Percentiles rank a stretch among this genome's conserved stretches.
Evolutionary conservation across 1,140 invertebrate genomes (phyloP).

Genomic region (Oppia nitens): DNA sequence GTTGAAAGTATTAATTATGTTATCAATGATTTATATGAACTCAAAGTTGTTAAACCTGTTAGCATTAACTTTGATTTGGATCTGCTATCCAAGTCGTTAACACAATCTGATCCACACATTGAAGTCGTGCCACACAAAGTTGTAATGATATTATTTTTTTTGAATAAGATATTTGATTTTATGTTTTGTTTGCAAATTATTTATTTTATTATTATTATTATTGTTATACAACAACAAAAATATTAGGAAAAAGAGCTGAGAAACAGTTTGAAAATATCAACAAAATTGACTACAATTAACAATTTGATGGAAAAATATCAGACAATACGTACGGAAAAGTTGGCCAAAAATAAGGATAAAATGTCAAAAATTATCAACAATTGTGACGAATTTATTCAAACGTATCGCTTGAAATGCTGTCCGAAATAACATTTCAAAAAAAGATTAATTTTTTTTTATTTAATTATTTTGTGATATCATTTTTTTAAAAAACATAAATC

Average conservation of each 20-base stretch:
- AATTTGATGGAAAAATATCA: not conserved
- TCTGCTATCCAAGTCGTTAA: not conserved
- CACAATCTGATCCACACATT: not conserved
- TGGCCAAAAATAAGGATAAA: not conserved
- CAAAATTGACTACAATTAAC: not conserved
- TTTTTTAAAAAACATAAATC: too few species aligned
- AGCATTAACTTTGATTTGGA: not conserved
- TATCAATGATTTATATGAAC: not conserved
- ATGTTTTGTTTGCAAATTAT: too few species aligned
- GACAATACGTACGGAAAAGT: not conserved
- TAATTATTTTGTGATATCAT: too few species aligned
- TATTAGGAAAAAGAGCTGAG: not conserved
- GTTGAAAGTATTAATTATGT: not conserved
- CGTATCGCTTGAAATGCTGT: not conserved
- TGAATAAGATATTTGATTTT: too few species aligned
- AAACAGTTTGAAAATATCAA: not conserved
- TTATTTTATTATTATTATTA: too few species aligned
- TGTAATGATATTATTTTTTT: too few species aligned
- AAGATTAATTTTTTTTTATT: too few species aligned
- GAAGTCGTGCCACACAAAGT: too few species aligned
- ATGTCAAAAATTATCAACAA: not conserved
- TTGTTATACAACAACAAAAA: too few species aligned
- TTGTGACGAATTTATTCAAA: not conserved
- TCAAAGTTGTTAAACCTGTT: not conserved
- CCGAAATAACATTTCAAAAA: not conserved